Base-by-base conservation (phyloP, 2,888 invertebrate species). In the Patella pellucida region DNA sequence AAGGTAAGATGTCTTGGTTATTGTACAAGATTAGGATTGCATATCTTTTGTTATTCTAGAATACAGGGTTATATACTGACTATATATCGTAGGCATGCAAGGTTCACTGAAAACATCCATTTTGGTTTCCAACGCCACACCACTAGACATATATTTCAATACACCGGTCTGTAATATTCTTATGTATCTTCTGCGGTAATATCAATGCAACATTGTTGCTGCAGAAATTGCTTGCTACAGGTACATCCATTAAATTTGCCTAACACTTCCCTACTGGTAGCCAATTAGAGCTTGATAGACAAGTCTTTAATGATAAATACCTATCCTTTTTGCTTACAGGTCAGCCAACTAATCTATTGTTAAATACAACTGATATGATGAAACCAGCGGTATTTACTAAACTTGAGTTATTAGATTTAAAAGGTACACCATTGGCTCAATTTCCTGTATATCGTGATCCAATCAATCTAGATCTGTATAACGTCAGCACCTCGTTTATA, bases 401-500 rank as follows among this genome's bases (percentile, higher is more conserved):
- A 51, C 78, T 91, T 19, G 87, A 90, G 74, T 81, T 91, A 56
- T 75, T 91, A 1, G 87, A 89, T 79, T 82, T 91, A 62, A 81
- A 85, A 72, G 91, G 91, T 16, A 81, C 85, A 3, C 71, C 78
- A 12, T 76, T 92, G 14, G 84, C 84, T 52, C 84, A 88, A 68
- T 83, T 86, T 31, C 86, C 87, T 1, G 81, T 91, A 9, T 54
- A 69, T 3, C 85, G 86, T 52, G 87, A 90, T 74, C 79, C 86
- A 1, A 56, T 79, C 1, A 82, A 83, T 7, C 83, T 89, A 1
- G 84, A 85, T 69, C 83, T 92, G 71, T 94, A 94, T 87, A 88
- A 92, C 56, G 93, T 93, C 0, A 62, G 19, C 23, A 92, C 93
- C 1, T 92, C 93, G 0, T 94, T 95, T 82, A 86, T 93, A 69